phyloP scores from a whole-genome alignment of 2,113 vertebrate genomes.

The Motacilla tschutschensis region DNA sequence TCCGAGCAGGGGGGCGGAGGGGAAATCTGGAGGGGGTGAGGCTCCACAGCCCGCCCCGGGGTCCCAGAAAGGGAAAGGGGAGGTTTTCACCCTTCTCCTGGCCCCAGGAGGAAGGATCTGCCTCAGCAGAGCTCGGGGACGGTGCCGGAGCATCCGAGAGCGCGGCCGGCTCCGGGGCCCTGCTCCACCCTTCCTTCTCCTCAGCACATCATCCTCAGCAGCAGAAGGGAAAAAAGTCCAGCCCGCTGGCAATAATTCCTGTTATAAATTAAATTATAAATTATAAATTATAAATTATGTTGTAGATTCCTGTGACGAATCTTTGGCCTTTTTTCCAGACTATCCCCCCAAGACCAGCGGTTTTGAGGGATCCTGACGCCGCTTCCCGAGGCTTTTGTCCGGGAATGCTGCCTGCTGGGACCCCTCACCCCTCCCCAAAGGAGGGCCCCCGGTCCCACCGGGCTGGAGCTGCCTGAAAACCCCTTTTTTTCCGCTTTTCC shows the following conservation, averaged over 20 bases:
- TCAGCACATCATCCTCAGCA: background rate
- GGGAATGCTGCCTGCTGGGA: background rate
- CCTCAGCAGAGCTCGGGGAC: background rate
- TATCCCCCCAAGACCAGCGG: too few relatives aligned
- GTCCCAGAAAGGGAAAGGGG: accelerated
- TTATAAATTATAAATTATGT: too few relatives aligned
- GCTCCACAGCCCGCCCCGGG: too few relatives aligned
- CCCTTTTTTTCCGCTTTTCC: background rate
- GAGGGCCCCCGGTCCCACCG: too few relatives aligned
- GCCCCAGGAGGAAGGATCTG: too few relatives aligned
- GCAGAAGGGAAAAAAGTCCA: too few relatives aligned
- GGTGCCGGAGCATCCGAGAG: background rate
- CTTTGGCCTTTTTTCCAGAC: too few relatives aligned
- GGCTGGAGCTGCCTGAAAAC: background rate
- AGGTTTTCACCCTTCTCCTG: background rate
- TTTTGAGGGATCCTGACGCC: background rate
- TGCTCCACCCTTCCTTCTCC: background rate
- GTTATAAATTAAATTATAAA: too few relatives aligned
- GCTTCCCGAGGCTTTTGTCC: background rate
- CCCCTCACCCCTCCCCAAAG: background rate
- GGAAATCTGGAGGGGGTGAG: accelerated
- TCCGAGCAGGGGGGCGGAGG: background rate
- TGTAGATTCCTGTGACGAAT: too few relatives aligned
- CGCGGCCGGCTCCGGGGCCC: too few relatives aligned
- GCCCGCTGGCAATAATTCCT: background rate